These are phyloP conservation scores for Elysia chlorotica DNA, from an alignment of 1,140 invertebrate genomes.

Conservation along the genomic window DNA sequence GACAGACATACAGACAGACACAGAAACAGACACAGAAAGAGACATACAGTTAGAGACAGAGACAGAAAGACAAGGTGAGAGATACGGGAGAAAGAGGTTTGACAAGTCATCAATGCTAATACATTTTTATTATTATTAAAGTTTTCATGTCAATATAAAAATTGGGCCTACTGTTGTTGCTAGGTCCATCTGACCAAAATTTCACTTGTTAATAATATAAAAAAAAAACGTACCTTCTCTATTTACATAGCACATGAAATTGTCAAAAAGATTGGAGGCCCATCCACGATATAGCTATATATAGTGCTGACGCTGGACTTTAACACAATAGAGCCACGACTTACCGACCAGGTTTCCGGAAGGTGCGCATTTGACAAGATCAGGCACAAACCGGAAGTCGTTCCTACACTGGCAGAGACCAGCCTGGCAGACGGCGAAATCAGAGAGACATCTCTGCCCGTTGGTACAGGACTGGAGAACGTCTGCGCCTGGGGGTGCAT, in stretches of 20 bases:
- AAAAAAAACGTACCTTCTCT: too few relatives aligned
- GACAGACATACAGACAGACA: background rate
- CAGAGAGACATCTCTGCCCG: slow-evolving; percentile 4
- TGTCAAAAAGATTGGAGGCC: too few relatives aligned
- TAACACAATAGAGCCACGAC: background rate
- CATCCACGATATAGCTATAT: too few relatives aligned
- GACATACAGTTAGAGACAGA: background rate
- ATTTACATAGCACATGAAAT: too few relatives aligned
- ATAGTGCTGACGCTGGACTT: too few relatives aligned
- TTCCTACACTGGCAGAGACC: background rate
- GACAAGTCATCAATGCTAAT: too few relatives aligned
- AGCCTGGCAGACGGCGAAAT: slow-evolving; percentile 8
- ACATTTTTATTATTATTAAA: too few relatives aligned
- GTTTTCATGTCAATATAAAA: too few relatives aligned
- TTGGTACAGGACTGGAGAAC: background rate
- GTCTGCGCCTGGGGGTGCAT: background rate
- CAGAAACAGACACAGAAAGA: slow-evolving; percentile 1
- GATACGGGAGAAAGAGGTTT: background rate
- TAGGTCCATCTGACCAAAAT: too few relatives aligned
- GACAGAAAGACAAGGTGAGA: background rate
- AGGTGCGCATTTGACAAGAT: slow-evolving; percentile 8
- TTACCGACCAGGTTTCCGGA: slow-evolving; percentile 6
- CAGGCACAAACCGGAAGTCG: background rate
- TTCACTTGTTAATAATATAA: too few relatives aligned
- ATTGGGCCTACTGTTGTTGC: too few relatives aligned